A percentile compares a stretch with the other conserved stretches of the same genome.
Evolutionary conservation across 2,797 vertebrate species (phyloP).

Genomic region (Galagoides demidoff): DNA sequence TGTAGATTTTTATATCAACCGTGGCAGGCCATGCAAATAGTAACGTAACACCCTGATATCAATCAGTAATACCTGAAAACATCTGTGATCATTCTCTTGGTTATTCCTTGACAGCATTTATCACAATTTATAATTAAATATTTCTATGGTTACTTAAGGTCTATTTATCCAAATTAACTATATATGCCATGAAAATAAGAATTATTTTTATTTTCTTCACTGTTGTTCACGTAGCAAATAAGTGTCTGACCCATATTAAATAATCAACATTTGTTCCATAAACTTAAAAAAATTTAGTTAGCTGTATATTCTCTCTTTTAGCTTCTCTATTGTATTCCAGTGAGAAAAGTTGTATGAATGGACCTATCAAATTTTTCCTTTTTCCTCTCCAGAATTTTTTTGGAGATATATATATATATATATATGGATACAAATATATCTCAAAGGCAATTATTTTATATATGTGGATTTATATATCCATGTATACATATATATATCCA

Average conservation of each 20-base stretch:
- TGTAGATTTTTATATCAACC: neutral
- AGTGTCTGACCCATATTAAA: neutral
- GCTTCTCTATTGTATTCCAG: neutral
- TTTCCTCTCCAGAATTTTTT: neutral
- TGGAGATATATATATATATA: neutral
- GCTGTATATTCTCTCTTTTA: neutral
- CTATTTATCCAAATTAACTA: neutral
- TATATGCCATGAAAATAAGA: neutral
- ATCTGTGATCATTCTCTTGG: neutral
- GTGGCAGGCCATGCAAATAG: neutral
- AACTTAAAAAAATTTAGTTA: neutral
- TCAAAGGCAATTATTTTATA: no score
- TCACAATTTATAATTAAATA: neutral
- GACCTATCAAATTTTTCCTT: neutral
- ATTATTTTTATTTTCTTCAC: neutral
- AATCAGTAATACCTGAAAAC: neutral
- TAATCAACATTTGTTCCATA: neutral
- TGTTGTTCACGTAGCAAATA: neutral
- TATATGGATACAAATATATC: no score
- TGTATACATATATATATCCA: no score
- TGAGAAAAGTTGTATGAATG: neutral
- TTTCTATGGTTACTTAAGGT: neutral
- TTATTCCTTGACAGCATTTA: neutral
- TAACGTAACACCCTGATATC: neutral
- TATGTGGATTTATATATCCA: no score